Evolutionary conservation across 2,797 vertebrate species (phyloP), one percentile per base, ranked within the genome.

Genomic region (Gymnocypris eckloni): DNA sequence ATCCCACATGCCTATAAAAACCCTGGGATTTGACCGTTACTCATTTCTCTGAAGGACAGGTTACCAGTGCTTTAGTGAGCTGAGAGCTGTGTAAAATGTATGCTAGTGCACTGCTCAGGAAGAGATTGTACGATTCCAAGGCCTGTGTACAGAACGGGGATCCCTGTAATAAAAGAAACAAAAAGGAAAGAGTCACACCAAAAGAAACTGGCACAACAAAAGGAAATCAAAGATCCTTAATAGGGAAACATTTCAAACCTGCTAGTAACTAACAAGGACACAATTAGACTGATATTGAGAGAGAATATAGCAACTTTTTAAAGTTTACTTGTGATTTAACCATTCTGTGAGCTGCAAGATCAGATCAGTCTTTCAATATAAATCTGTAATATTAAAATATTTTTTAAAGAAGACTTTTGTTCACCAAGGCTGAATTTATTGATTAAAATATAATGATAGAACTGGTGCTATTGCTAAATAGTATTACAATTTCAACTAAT

Each of bases 81-180:
- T 41, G n/a, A 56, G 33, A 52, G 28, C 70, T 76, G 41, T n/a
- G 41, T 41, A 52, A 52, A 52, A 52, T 52, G 50, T 52, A 16
- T 52, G 5, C 50, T 52, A 52, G 15, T 25, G 97, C 97, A 39
- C 95, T 93, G 48, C 96, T 97, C 78, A 97, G 90, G 86, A 98
- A 98, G 75, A 98, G 95, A 91, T 97, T 97, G 87, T 97, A 98
- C 2, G 92, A 94, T 87, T 96, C 95, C 0, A 91, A 83, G 1
- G 91, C 88, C 79, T 97, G 97, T 81, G 95, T 84, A 10, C 92
- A 94, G 91, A 97, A 98, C 7, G 93, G 90, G 0, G 97, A 98
- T 16, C 97, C 97, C 98, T 98, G 88, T 16, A 87, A 92, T n/a
- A 61, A 80, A 39, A 79, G 22, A 33, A 33, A 33, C 52, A 39